Conservation (phyloP, 2,113 vertebrate species). For the Malurus melanocephalus region DNA sequence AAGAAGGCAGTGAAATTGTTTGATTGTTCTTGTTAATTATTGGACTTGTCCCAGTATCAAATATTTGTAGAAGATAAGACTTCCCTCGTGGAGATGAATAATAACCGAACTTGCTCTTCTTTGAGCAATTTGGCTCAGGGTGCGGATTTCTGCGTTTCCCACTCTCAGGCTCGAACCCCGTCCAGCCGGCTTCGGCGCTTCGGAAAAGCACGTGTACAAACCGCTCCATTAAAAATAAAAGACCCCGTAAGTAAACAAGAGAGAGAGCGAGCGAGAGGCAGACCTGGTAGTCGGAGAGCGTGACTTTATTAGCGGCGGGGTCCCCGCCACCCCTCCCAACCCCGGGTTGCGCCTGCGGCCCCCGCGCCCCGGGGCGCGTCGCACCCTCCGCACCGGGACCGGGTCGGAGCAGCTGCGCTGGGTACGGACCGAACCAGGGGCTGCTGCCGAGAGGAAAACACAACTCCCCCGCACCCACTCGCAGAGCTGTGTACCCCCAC, state of each 20-base stretch:
- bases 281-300: not conserved
- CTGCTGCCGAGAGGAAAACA: not conserved
- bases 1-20: slow-evolving; percentile 63
- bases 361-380: not conserved
- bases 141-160: slow-evolving; percentile 43
- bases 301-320: not conserved
- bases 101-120: slow-evolving; percentile 60
- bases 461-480: not conserved
- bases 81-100: slow-evolving; percentile 68
- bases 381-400: not conserved
- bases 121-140: slow-evolving; percentile 44
- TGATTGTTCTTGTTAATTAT: slow-evolving; percentile 75
- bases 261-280: not conserved
- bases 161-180: slow-evolving; percentile 20
- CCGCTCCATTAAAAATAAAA: slow-evolving; percentile 53
- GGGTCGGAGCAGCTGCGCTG: not conserved
- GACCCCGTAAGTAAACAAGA: slow-evolving; percentile 3
- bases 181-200: slow-evolving; percentile 18
- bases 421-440: not conserved
- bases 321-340: not conserved
- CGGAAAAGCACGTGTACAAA: slow-evolving; percentile 39
- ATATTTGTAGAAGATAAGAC: slow-evolving; percentile 73
- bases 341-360: not conserved
- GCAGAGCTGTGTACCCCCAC: not conserved
- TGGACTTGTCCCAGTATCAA: slow-evolving; percentile 66